Evolutionary conservation across 2,113 vertebrate genomes (phyloP), one percentile per base, ranked within the genome.

Genomic region (Zosterops pallidus): DNA sequence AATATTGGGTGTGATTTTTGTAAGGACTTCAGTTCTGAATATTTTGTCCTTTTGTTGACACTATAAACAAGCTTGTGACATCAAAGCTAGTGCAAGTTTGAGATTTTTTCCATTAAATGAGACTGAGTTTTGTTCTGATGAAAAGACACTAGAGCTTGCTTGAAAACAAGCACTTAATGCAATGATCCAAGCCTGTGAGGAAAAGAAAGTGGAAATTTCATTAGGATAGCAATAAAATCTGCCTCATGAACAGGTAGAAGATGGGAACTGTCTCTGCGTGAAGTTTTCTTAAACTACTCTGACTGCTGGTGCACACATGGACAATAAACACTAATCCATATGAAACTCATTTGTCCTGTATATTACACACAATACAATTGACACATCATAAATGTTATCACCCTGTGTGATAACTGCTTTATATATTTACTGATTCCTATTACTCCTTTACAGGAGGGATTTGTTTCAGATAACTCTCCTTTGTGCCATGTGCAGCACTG

Each of bases 391-490:
- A 90, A 91, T 83, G 60, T 93, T 94, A 92, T 94, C 91, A 65
- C 21, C 16, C 9, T 37, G 4, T 21, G 57, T 2, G 86, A 97
- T 94, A 96, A 84, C 50, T 0, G 2, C 31, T 90, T 82, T 83
- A 74, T 92, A 80, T 83, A 89, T 94, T 94, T 94, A 90, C 91
- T 92, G 86, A 95, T 93, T 92, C 63, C 22, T 94, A 93, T 91
- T 95, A 76, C 81, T 90, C 89, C 71, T 50, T 86, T 92, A 90
- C 29, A 91, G 57, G 21, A 94, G 65, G 90, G 86, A 83, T 94
- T 93, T 92, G 56, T 95, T 96, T 96, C 88, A 90, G 95, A 97
- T 97, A 95, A 86, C 55, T 79, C 16, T 56, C 85, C 41, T 95
- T 96, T 97, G 90, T 96, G 76, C 57, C 59, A 7, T 85, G 31